Evolutionary conservation across 1,140 invertebrate species (phyloP), one percentile per base, ranked within the genome.

Genomic region (Sminthurinus signatus): DNA sequence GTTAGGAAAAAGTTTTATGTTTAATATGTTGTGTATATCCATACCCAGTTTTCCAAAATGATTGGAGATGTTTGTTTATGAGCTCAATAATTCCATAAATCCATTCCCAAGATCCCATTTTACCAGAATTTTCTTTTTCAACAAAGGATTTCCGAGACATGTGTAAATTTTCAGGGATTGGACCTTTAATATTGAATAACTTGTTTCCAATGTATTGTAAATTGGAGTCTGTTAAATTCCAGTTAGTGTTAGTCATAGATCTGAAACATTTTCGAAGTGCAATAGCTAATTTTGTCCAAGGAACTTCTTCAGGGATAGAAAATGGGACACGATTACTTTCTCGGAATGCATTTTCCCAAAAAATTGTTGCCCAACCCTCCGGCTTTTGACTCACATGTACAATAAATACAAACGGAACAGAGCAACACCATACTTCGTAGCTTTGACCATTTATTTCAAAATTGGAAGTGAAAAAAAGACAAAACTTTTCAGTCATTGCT

Each of bases 401-500:
- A 2, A 28, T 52, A 29, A 52, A 52, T 19, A 52, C 50, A 25
- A 52, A 52, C 27, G 50, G 50, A 8, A 52, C 10, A n/a, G 14
- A 27, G 50, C 50, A 52, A 23, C 50, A 52, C 50, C 50, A 52
- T 27, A 52, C 50, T 15, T 36, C 32, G 15, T 36, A 36, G 32
- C 5, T 15, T 15, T 36, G 5, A 8, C 32, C 32, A 36, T 36
- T 36, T 8, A 36, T 36, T 36, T 36, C 32, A 5, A 36, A 36
- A 5, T 36, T 36, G 32, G 32, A 36, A 36, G 32, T 27, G 25
- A 52, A 52, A 28, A 52, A 4, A 8, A 52, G n/a, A 23, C 50
- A 52, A 23, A 52, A 52, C 27, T 52, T 52, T 52, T 52, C 50
- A n/a, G 21, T 52, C 50, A 52, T 52, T 25, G 50, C 50, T 23